A percentile compares a stretch with the other conserved stretches of the same genome.
Evolutionary conservation across 2,888 invertebrate species (phyloP).

Genomic region (Druceiella hillmani): DNA sequence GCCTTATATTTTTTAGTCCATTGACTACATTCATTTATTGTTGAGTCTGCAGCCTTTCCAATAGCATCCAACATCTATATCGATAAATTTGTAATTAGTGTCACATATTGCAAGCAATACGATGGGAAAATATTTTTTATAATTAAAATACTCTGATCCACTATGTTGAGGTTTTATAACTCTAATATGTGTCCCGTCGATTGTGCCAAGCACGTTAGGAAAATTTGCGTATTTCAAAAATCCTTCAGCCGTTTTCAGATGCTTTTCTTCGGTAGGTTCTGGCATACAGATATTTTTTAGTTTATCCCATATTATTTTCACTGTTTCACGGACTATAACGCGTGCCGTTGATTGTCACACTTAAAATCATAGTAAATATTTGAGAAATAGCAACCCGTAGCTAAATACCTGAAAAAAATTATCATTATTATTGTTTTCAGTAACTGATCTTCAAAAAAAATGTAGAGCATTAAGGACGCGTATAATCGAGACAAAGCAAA

Average conservation of each 20-base stretch:
- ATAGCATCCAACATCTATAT: conserved; percentile 9
- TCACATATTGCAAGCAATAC: no score
- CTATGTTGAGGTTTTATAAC: no score
- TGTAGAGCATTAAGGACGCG: no score
- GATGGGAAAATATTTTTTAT: conserved; percentile 20
- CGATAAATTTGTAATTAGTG: conserved; percentile 11
- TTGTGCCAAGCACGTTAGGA: no score
- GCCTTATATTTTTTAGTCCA: no score
- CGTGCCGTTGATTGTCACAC: conserved; percentile 9
- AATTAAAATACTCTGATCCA: conserved; percentile 18
- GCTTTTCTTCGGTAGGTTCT: conserved; percentile 15
- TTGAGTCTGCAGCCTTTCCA: no score
- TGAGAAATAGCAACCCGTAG: conserved; percentile 13
- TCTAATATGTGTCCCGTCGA: no score
- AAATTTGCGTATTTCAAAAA: no score
- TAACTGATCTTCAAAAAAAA: no score
- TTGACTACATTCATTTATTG: no score
- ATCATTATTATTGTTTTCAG: no score
- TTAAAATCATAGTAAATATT: conserved; percentile 9
- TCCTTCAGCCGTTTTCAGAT: conserved; percentile 14
- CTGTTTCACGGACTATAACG: conserved; percentile 14
- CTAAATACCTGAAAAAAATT: conserved; percentile 13
- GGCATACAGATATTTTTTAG: conserved; percentile 14
- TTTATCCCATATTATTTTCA: conserved; percentile 14
- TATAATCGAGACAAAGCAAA: no score